A percentile compares a stretch with the other conserved stretches of the same genome.
These are phyloP conservation scores for Heptranchias perlo DNA, from an alignment of 2,113 vertebrate species.

Conservation along the genomic window DNA sequence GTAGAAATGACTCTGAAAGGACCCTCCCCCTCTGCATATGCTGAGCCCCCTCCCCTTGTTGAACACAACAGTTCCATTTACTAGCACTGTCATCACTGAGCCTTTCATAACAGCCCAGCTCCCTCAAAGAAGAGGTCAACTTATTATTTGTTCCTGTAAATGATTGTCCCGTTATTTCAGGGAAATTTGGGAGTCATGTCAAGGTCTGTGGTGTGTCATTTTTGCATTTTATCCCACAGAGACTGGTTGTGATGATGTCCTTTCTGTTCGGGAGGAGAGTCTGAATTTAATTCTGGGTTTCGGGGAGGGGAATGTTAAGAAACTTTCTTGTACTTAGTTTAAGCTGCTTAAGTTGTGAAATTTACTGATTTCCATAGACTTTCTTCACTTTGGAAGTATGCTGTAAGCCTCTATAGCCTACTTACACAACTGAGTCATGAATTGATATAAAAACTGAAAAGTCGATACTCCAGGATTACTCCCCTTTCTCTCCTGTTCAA, in stretches of 20 bases:
- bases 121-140: neutral
- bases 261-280: neutral
- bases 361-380: neutral
- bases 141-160: neutral
- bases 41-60: neutral
- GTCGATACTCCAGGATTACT: neutral
- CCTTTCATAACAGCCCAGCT: neutral
- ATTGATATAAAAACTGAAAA: neutral
- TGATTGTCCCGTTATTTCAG: neutral
- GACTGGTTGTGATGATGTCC: neutral
- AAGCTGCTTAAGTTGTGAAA: neutral
- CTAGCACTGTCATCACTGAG: neutral
- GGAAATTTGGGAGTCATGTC: neutral
- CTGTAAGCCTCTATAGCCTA: neutral
- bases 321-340: neutral
- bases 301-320: neutral
- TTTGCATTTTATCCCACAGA: neutral
- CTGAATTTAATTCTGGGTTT: neutral
- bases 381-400: neutral
- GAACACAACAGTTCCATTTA: conserved; percentile 19
- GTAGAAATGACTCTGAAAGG: neutral
- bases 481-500: neutral
- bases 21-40: neutral
- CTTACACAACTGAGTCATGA: neutral
- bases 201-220: neutral